Evolutionary conservation across 1,140 invertebrate genomes (phyloP), one percentile per base, ranked within the genome.

Genomic region (Tetramorium alpestre): DNA sequence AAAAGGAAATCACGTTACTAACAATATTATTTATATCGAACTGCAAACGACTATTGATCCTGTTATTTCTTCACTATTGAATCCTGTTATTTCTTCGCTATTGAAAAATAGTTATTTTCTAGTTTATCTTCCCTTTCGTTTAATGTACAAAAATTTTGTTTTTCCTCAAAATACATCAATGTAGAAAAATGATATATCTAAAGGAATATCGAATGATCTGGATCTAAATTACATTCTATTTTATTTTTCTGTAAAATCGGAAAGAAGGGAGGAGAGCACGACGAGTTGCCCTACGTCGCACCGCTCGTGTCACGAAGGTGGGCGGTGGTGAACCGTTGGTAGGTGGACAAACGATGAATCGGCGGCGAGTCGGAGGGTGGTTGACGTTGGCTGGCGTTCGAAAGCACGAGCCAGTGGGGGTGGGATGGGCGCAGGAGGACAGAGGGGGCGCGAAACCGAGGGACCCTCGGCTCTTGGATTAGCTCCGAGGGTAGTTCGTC

Each of bases 401-500:
- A 47, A 47, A 33, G 47, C 44, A 58, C 60, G 38, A 28, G 25
- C 4, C 60, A 10, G 47, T 56, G 56, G n/a, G 11, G 78, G 62
- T 25, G 60, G 85, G 8, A 60, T 38, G 81, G 73, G 85, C 67
- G 69, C 73, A 85, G 41, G 65, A 10, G 22, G 72, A 70, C 69
- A 89, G 8, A n/a, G 38, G 86, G 84, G 76, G 72, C 86, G 70
- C 67, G 49, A 86, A 91, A 84, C 18, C 65, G 60, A 82, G 65
- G 87, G 65, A 90, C 82, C 84, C 75, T 84, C 56, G 58, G 76
- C 76, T 85, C 60, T 76, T 89, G 90, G 91, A 95, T 95, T 95
- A 95, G 95, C 94, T 94, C 65, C 87, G 85, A 92, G 94, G 93
- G 94, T 95, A 94, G 94, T 95, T 95, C 89, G 93, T 95, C 94